These are phyloP conservation scores for Cataglyphis cursor DNA, from an alignment of 2,888 invertebrate genomes.

Conservation along the genomic window DNA sequence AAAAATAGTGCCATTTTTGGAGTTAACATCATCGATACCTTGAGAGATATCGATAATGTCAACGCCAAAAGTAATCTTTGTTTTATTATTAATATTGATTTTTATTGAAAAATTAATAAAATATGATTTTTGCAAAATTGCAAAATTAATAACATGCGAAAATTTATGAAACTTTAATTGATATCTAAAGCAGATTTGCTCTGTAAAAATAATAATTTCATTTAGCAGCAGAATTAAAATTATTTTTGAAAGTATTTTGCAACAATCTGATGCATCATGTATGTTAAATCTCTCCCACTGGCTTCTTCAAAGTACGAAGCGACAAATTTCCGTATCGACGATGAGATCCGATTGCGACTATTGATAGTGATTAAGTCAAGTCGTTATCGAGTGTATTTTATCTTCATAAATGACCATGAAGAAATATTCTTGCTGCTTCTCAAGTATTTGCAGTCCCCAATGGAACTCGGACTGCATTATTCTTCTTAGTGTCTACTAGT, in stretches of 20 bases:
- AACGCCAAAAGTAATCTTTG: too few species aligned
- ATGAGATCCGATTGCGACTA: conserved; percentile 16
- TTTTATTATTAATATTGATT: too few species aligned
- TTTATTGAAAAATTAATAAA: too few species aligned
- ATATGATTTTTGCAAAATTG: too few species aligned
- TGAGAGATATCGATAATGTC: not conserved
- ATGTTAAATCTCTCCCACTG: not conserved
- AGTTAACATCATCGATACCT: not conserved
- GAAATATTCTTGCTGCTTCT: not conserved
- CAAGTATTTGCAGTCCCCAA: not conserved
- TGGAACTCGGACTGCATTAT: not conserved
- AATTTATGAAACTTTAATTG: not conserved
- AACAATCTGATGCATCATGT: not conserved
- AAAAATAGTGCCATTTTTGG: not conserved
- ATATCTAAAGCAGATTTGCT: not conserved
- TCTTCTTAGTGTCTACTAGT: conserved; percentile 21
- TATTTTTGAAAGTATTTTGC: not conserved
- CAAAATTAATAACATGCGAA: not conserved
- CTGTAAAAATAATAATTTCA: not conserved
- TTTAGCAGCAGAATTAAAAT: not conserved
- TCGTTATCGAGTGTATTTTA: conserved; percentile 26
- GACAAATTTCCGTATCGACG: conserved; percentile 2
- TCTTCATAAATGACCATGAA: conserved; percentile 22
- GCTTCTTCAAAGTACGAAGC: not conserved
- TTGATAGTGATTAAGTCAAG: conserved; percentile 38